Evolutionary conservation across 2,888 invertebrate species (phyloP), one percentile per base, ranked within the genome.

Genomic region (Villa cingulata): DNA sequence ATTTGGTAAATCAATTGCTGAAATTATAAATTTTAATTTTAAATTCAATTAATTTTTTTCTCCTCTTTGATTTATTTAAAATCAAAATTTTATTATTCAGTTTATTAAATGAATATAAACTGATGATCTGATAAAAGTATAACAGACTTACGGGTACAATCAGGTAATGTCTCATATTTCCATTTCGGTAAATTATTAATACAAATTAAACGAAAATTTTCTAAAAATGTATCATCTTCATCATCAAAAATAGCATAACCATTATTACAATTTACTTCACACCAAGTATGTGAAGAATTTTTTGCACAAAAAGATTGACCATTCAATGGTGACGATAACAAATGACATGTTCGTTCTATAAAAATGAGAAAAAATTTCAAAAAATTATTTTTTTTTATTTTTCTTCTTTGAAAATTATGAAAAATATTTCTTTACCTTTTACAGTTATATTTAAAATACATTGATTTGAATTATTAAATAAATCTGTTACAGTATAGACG

Each of bases 401-500:
- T 7, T 38, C 10, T 17, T 38, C 16, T 16, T 10, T 16, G 17
- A 17, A 18, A 38, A 40, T 36, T 4, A 7, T 2, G 9, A n/a
- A n/a, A n/a, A 23, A 6, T 23, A 6, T 23, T 23, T 6, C 7
- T 66, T 64, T 60, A 76, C 77, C 74, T 70, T 76, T 72, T 2
- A 83, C 72, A 14, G 73, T 75, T 44, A 83, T 71, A 56, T 74
- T 75, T 39, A 83, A 67, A 18, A 66, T 57, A 57, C 83, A 83
- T 15, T 63, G 69, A 42, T 72, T 77, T 16, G 64, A 69, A 58
- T 83, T 83, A 41, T 74, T 72, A 19, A 71, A 74, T 16, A 63
- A 58, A 59, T 83, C 83, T 15, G 61, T 68, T 1, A 76, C 81
- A 5, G 65, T 72, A 55, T 81, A 82, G 4, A 67, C 70, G 2